Conservation (phyloP, 2,797 vertebrate species). For the Alectoris magna region DNA sequence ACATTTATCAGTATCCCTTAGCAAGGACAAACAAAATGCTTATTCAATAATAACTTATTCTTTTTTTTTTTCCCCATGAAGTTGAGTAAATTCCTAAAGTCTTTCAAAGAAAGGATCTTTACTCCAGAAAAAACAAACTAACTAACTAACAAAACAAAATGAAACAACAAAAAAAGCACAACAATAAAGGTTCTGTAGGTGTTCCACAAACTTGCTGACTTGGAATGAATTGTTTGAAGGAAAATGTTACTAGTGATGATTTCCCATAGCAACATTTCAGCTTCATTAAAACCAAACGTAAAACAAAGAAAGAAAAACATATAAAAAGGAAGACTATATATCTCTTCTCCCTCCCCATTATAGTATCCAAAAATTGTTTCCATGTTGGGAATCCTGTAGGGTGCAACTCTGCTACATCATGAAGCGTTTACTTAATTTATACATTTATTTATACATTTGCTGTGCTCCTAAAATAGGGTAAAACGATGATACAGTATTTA, state of each 20-base stretch:
- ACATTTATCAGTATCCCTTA: neutral
- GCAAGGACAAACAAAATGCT: neutral
- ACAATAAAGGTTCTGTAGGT: neutral
- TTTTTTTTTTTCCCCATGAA: neutral
- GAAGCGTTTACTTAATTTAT: neutral
- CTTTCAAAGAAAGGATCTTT: neutral
- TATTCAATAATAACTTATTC: neutral
- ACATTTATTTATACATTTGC: neutral
- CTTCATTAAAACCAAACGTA: neutral
- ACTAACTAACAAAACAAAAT: neutral
- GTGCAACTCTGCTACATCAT: neutral
- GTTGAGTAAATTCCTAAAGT: neutral
- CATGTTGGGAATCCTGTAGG: neutral
- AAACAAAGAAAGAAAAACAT: constrained; percentile 15
- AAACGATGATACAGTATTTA: neutral
- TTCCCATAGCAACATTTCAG: neutral
- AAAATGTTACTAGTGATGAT: neutral
- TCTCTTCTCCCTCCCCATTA: neutral
- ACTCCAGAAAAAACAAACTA: neutral
- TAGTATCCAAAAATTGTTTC: neutral
- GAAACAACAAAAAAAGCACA: neutral
- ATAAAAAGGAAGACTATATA: neutral
- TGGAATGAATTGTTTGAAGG: neutral
- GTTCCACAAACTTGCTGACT: neutral
- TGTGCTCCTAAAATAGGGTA: neutral